Conservation (phyloP, 1,140 invertebrate genomes). For the Monomorium pharaonis region DNA sequence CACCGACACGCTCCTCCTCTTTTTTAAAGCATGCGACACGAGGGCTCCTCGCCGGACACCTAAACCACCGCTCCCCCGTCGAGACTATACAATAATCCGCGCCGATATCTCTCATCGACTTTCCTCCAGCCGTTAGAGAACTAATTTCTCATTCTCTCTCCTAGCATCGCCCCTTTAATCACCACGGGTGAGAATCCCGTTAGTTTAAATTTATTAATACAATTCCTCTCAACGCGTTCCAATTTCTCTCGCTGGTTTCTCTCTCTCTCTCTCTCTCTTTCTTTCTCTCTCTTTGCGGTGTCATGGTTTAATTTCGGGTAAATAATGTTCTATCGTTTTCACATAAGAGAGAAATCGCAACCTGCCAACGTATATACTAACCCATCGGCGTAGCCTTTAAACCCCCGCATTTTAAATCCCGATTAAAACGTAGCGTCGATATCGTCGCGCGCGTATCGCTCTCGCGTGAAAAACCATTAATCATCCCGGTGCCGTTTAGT, state of each 20-base stretch:
- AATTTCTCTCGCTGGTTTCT: not conserved
- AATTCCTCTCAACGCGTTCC: not conserved
- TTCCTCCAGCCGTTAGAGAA: not conserved
- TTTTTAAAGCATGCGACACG: constrained; percentile 26
- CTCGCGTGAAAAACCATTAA: constrained; percentile 32
- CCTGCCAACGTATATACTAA: not conserved
- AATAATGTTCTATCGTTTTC: not conserved
- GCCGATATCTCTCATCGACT: not conserved
- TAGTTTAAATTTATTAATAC: not conserved
- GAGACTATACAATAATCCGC: not conserved
- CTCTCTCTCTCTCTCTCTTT: too few relatives aligned
- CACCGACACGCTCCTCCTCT: constrained; percentile 14
- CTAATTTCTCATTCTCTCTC: not conserved
- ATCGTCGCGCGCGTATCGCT: constrained; percentile 20
- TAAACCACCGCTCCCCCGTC: not conserved
- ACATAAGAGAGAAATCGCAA: not conserved
- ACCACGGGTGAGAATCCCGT: not conserved
- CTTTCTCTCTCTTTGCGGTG: not conserved
- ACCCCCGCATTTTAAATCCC: not conserved
- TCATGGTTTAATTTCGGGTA: not conserved
- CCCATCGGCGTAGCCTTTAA: not conserved
- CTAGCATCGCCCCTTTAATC: not conserved
- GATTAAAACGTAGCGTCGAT: not conserved
- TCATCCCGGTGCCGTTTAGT: constrained; percentile 35
- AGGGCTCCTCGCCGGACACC: not conserved